Conservation (phyloP, 2,113 vertebrate genomes). For the Corythoichthys intestinalis region DNA sequence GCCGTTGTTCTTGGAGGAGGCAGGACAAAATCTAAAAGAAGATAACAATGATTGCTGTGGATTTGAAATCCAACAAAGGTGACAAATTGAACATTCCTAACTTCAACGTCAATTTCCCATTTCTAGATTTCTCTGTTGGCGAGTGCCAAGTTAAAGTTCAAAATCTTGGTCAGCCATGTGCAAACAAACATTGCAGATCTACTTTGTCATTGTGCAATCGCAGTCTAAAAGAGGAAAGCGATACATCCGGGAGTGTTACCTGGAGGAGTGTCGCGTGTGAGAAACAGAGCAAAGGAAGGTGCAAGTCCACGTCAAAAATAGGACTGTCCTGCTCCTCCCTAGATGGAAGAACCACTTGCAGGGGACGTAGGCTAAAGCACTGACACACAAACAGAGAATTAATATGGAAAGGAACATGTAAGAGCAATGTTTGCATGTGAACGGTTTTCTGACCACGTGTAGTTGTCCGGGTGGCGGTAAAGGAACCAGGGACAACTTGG, state of each 20-base stretch:
- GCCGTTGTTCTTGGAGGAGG: constrained; percentile 83
- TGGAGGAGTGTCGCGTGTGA: constrained; percentile 80
- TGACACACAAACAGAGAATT: constrained; percentile 46
- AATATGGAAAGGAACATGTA: background rate
- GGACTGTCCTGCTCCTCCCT: constrained; percentile 81
- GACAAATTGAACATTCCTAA: too few relatives aligned
- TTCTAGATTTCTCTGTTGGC: background rate
- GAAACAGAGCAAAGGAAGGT: constrained; percentile 90
- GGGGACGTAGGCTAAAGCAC: constrained; percentile 85
- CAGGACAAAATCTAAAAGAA: constrained; percentile 80
- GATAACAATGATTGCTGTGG: too few relatives aligned
- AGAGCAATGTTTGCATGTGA: background rate
- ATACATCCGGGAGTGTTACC: constrained; percentile 62
- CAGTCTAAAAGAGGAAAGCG: background rate
- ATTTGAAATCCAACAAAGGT: too few relatives aligned
- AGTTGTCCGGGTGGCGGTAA: constrained; percentile 89
- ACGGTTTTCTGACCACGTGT: constrained; percentile 80
- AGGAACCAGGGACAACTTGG: constrained; percentile 86
- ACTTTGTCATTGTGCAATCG: background rate
- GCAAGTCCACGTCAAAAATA: constrained; percentile 86
- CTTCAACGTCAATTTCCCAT: background rate
- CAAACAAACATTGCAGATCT: background rate
- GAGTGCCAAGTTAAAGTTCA: background rate
- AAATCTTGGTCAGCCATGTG: background rate
- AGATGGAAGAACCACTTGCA: constrained; percentile 87